Percentiles rank a stretch among this genome's conserved stretches.
Evolutionary conservation across 2,113 vertebrate species (phyloP).

Genomic region (Tiliqua scincoides): DNA sequence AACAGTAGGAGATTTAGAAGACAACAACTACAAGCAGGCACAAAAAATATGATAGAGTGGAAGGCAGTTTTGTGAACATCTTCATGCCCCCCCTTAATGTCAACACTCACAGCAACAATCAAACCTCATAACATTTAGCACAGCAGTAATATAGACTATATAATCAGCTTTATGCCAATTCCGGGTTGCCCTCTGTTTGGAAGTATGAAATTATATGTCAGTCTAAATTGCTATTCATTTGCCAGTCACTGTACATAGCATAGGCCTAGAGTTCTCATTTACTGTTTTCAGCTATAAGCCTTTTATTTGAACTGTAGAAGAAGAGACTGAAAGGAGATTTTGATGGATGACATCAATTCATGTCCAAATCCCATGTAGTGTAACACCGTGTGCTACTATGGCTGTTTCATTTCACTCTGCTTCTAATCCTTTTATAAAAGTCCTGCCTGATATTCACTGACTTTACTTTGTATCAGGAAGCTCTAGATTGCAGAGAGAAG

Average conservation of each 20-base stretch:
- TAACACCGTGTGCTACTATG: not conserved
- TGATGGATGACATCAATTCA: not conserved
- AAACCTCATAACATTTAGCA: not conserved
- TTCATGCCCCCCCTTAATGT: too few relatives aligned
- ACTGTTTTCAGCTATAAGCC: not conserved
- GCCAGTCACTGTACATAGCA: not conserved
- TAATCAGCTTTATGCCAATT: not conserved
- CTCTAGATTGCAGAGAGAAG: not conserved
- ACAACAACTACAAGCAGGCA: not conserved
- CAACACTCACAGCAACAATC: not conserved
- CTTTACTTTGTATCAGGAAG: slow-evolving; percentile 1
- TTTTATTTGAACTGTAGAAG: not conserved
- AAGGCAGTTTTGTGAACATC: not conserved
- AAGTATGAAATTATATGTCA: not conserved
- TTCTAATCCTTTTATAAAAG: not conserved
- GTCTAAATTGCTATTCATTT: not conserved
- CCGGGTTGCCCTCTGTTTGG: not conserved
- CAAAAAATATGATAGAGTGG: not conserved
- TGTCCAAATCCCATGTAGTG: not conserved
- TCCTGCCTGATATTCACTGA: not conserved
- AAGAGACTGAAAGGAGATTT: not conserved
- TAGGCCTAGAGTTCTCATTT: not conserved
- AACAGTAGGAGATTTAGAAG: not conserved
- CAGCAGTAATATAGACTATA: not conserved
- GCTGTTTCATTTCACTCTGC: not conserved